Conservation (phyloP, 2,113 vertebrate species). For the Anolis sagrei region DNA sequence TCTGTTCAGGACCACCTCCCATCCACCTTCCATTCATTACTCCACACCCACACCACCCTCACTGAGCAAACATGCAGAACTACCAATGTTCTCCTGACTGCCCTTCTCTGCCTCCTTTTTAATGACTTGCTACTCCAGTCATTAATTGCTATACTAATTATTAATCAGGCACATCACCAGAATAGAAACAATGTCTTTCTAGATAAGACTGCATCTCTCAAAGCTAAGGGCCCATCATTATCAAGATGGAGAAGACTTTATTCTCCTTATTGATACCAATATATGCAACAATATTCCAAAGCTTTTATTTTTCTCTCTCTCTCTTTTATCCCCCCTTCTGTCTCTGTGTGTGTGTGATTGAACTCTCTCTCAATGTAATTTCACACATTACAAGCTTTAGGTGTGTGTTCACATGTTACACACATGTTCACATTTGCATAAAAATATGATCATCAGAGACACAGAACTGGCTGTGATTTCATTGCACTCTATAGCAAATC, state of each 20-base stretch:
- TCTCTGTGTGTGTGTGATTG: neutral
- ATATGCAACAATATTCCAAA: neutral
- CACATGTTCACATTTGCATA: neutral
- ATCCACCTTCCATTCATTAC: neutral
- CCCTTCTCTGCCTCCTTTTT: conserved; percentile 8
- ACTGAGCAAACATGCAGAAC: conserved; percentile 1
- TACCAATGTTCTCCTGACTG: neutral
- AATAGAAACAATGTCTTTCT: neutral
- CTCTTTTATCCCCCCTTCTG: no score
- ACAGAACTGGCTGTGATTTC: neutral
- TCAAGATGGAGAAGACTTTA: no score
- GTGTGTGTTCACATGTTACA: neutral
- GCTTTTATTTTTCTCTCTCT: neutral
- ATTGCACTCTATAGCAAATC: neutral
- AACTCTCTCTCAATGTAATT: neutral
- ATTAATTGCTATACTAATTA: conserved; percentile 36
- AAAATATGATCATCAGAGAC: neutral
- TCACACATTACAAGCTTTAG: neutral
- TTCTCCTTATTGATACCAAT: neutral
- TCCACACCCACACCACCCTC: neutral
- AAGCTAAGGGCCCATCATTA: neutral
- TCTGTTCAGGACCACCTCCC: conserved; percentile 60
- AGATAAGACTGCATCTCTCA: neutral
- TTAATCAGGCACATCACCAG: conserved; percentile 20
- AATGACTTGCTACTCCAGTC: conserved; percentile 22